These are phyloP conservation scores for Phylloscopus trochilus DNA, from an alignment of 2,113 vertebrate species.

Conservation along the genomic window DNA sequence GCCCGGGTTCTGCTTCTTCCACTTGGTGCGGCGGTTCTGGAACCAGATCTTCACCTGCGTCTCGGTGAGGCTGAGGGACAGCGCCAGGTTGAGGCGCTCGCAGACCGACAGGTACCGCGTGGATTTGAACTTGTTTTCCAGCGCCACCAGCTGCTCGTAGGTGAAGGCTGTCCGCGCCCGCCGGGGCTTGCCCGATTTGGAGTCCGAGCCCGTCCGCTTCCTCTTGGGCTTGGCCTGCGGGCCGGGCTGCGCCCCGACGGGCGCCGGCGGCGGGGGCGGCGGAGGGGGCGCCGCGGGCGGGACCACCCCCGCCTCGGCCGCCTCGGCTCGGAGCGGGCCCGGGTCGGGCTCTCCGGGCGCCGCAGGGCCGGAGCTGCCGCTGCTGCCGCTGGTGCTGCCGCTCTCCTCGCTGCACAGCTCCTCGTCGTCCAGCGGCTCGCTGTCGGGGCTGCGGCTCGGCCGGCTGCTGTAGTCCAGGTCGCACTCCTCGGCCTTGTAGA, in stretches of 20 bases:
- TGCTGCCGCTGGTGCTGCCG: constrained; percentile 61
- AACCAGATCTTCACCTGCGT: constrained; percentile 99
- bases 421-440: constrained; percentile 69
- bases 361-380: not conserved
- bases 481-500: constrained; percentile 76
- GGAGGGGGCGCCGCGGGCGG: no score
- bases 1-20: not conserved
- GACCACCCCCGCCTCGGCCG: not conserved
- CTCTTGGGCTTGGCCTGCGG: no score
- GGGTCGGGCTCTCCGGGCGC: constrained; percentile 35
- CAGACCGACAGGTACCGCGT: not conserved
- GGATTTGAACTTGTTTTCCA: not conserved
- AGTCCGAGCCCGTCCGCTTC: no score
- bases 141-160: not conserved
- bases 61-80: constrained; percentile 79
- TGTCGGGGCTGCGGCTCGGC: constrained; percentile 72
- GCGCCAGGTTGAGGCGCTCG: not conserved
- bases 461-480: constrained; percentile 61
- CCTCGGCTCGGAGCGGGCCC: not conserved
- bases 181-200: no score
- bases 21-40: constrained; percentile 83
- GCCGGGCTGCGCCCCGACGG: no score
- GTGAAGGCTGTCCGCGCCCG: not conserved
- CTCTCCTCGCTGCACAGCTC: constrained; percentile 83
- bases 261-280: no score